Evolutionary conservation across 2,797 vertebrate species (phyloP).

Genomic region (Acipenser oxyrinchus): DNA sequence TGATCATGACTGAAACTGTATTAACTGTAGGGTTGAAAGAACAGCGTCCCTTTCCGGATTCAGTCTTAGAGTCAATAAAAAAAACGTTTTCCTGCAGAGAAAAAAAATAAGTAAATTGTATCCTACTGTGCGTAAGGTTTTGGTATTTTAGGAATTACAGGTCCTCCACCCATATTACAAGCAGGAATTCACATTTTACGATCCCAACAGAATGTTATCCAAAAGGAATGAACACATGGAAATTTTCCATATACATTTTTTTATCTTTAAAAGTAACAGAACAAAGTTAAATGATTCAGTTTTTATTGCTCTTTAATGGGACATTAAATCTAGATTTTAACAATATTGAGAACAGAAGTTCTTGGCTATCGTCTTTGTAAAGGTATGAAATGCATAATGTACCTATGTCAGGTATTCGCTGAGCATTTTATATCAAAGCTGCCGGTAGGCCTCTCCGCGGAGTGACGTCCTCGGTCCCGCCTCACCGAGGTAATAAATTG

Average conservation of each 20-base stretch:
- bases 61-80: constrained; percentile 79
- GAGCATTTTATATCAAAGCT: no score
- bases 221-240: neutral
- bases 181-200: neutral
- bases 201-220: neutral
- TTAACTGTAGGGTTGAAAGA: constrained; percentile 95
- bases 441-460: no score
- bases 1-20: constrained; percentile 94
- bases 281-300: neutral
- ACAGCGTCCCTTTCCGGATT: constrained; percentile 93
- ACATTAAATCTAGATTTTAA: constrained; percentile 16
- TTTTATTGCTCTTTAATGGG: constrained; percentile 5
- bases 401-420: no score
- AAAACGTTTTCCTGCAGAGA: constrained; percentile 80
- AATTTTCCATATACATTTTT: neutral
- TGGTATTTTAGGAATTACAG: constrained; percentile 1
- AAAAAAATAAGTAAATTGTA: constrained; percentile 25
- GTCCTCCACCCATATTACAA: neutral
- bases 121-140: neutral
- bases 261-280: neutral
- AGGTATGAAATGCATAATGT: no score
- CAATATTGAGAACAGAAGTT: no score
- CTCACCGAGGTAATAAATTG: no score
- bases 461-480: no score
- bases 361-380: no score